phyloP scores from a whole-genome alignment of 2,888 invertebrate species.

The Tricholauxania praeusta region DNA sequence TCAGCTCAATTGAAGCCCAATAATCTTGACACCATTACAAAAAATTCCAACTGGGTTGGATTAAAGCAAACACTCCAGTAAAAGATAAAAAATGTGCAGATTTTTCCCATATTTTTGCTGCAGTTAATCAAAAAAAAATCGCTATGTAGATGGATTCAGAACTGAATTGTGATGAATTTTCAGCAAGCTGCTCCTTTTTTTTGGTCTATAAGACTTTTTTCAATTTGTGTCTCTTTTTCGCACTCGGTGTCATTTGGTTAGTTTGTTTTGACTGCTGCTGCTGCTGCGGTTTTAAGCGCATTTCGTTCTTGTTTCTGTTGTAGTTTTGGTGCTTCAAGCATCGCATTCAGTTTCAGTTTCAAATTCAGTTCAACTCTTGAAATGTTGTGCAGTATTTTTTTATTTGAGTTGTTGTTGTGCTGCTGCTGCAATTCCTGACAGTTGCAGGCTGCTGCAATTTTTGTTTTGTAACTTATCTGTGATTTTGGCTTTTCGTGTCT shows the following conservation, averaged over 20 bases:
- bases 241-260: conserved; percentile 8
- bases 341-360: conserved; percentile 14
- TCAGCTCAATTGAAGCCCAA: too few species aligned
- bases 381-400: background rate
- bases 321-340: background rate
- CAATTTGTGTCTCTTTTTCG: conserved; percentile 3
- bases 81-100: too few species aligned
- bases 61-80: too few species aligned
- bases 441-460: conserved; percentile 25
- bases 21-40: too few species aligned
- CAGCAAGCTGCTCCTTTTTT: background rate
- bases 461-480: conserved; percentile 24
- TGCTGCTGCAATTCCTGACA: conserved; percentile 7
- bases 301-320: conserved; percentile 13
- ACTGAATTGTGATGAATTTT: too few species aligned
- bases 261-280: conserved; percentile 10
- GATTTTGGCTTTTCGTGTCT: conserved; percentile 12
- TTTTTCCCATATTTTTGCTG: background rate
- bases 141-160: too few species aligned
- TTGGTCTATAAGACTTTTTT: background rate
- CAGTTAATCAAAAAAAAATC: background rate
- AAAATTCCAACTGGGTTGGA: too few species aligned
- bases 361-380: conserved; percentile 23
- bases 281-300: conserved; percentile 11
- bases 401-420: conserved; percentile 6